phyloP scores from a whole-genome alignment of 2,797 vertebrate genomes.

The Anableps anableps region DNA sequence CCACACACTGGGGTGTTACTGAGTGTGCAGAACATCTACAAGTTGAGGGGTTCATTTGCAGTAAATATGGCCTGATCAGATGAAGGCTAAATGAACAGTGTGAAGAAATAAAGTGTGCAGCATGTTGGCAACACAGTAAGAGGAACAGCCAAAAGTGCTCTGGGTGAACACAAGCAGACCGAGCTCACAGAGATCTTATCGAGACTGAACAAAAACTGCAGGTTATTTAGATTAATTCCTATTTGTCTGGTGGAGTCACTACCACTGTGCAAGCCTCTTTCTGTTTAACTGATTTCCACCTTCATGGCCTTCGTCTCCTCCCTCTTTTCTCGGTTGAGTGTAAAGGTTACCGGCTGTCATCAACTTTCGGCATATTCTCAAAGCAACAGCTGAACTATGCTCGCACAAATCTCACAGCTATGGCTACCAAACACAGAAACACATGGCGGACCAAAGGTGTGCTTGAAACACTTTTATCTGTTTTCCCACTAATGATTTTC shows the following conservation, averaged over 20 bases:
- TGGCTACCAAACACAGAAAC: not conserved
- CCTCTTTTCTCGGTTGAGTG: constrained; percentile 38
- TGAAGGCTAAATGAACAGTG: constrained; percentile 31
- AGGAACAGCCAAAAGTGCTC: not conserved
- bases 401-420: constrained; percentile 23
- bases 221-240: not conserved
- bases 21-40: not conserved
- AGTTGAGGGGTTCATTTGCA: constrained; percentile 21
- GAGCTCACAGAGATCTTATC: not conserved
- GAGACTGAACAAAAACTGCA: not conserved
- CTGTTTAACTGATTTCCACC: constrained; percentile 17
- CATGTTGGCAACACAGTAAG: not conserved
- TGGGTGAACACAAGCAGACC: not conserved
- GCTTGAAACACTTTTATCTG: constrained; percentile 41
- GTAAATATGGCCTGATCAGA: constrained; percentile 8
- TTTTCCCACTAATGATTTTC: constrained; percentile 38
- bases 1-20: constrained; percentile 13
- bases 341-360: constrained; percentile 70
- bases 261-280: not conserved
- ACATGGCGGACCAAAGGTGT: constrained; percentile 49
- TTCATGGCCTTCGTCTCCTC: constrained; percentile 5
- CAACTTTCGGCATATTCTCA: constrained; percentile 62
- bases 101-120: constrained; percentile 26
- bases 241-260: not conserved
- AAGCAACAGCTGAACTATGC: constrained; percentile 61